phyloP scores from a whole-genome alignment of 1,140 invertebrate species.

The Drosophila equinoxialis region DNA sequence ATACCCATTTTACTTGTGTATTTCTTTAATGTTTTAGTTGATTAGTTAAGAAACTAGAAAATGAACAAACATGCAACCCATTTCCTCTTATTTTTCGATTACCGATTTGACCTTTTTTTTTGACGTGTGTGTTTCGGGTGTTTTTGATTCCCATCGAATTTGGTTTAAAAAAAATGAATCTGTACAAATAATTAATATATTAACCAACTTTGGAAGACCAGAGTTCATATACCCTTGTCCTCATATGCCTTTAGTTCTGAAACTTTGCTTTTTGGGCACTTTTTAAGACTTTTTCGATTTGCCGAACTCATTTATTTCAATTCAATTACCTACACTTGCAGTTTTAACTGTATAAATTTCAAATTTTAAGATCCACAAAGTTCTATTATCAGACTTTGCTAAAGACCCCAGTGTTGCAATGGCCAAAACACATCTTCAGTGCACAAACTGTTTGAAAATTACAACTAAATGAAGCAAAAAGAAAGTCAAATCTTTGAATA shows the following conservation, averaged over 20 bases:
- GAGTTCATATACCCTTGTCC: constrained; percentile 9
- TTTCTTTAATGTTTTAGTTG: constrained; percentile 72
- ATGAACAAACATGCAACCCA: constrained; percentile 79
- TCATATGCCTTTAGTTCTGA: not conserved
- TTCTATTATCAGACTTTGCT: no score
- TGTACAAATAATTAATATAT: constrained; percentile 15
- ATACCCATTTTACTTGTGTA: constrained; percentile 54
- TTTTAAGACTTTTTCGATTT: no score
- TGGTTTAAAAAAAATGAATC: constrained; percentile 12
- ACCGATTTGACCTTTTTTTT: constrained; percentile 52
- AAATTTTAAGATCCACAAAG: no score
- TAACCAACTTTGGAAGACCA: constrained; percentile 1
- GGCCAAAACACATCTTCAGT: no score
- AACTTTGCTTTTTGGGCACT: no score
- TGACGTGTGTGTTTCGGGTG: constrained; percentile 62
- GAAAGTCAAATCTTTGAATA: no score
- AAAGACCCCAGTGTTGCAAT: no score
- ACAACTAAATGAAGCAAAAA: no score
- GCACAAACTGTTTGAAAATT: no score
- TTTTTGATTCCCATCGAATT: constrained; percentile 74
- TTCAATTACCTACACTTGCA: no score
- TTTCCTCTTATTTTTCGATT: constrained; percentile 51
- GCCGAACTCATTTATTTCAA: no score
- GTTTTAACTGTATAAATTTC: no score
- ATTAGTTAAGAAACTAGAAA: constrained; percentile 74